phyloP scores from a whole-genome alignment of 2,113 vertebrate species.

The Anseranas semipalmata region DNA sequence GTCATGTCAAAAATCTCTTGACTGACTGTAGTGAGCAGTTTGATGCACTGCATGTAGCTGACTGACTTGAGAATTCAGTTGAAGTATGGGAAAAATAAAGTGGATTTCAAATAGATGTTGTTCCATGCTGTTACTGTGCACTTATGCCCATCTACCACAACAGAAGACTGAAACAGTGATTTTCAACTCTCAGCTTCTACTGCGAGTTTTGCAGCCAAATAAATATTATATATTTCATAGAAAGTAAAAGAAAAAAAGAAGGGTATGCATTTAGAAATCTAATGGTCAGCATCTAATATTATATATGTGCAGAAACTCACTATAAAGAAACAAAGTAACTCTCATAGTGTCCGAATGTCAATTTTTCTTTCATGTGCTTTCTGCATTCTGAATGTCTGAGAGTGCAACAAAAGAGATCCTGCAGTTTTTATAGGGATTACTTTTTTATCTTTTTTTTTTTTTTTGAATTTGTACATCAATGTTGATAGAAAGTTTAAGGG shows the following conservation, averaged over 20 bases:
- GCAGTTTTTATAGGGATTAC: neutral
- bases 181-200: neutral
- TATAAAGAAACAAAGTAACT: neutral
- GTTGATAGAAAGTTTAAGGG: neutral
- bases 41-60: neutral
- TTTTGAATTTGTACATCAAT: neutral
- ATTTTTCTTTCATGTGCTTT: neutral
- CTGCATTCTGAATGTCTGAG: neutral
- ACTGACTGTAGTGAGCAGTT: neutral
- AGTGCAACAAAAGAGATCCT: neutral
- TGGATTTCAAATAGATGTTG: neutral
- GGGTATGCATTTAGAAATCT: neutral
- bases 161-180: neutral
- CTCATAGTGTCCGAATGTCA: neutral
- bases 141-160: neutral
- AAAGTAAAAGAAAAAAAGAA: neutral
- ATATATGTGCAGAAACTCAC: neutral
- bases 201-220: neutral
- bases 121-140: neutral
- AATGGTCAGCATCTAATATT: neutral
- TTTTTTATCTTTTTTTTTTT: neutral
- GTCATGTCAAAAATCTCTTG: neutral
- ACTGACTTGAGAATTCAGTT: neutral
- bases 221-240: neutral
- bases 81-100: neutral